These are phyloP conservation scores for Ophiothrix spiculata DNA, from an alignment of 35 echinoderm and acorn worm species.

Conservation along the genomic window DNA sequence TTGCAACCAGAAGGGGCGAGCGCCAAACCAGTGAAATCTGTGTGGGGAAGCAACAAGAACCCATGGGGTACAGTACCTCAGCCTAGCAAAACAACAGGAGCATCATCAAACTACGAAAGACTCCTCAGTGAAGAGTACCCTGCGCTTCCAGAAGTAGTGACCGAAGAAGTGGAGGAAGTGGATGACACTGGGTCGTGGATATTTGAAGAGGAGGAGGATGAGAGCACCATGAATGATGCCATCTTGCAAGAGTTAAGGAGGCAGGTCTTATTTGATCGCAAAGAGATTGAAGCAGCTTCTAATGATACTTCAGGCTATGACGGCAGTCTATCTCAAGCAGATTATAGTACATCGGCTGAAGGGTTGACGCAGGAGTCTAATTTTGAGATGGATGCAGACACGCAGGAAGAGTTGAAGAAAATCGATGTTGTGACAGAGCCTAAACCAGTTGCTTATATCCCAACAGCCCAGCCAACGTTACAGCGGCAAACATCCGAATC, in stretches of 20 bases:
- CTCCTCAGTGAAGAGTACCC: slow-evolving; percentile 53
- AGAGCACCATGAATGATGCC: slow-evolving; percentile 60
- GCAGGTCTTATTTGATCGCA: slow-evolving; percentile 44
- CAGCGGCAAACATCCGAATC: slow-evolving; percentile 9
- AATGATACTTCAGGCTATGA: neutral
- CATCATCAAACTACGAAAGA: neutral
- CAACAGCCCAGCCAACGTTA: neutral
- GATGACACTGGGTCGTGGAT: slow-evolving; percentile 14
- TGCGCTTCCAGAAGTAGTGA: neutral
- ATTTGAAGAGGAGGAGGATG: slow-evolving; percentile 70
- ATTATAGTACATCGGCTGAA: neutral
- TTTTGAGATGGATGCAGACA: neutral
- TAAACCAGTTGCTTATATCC: neutral
- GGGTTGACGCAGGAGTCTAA: neutral
- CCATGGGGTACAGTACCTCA: neutral
- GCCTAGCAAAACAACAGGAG: neutral
- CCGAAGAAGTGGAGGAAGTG: slow-evolving; percentile 11
- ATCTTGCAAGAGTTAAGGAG: slow-evolving; percentile 61
- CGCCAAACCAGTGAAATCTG: neutral
- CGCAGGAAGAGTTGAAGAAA: neutral
- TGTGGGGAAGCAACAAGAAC: neutral
- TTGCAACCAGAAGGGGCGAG: neutral
- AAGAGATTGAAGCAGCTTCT: neutral
- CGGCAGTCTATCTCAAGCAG: neutral
- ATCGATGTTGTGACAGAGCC: neutral